phyloP scores from a whole-genome alignment of 2,113 vertebrate species.

The Heterocephalus glaber region DNA sequence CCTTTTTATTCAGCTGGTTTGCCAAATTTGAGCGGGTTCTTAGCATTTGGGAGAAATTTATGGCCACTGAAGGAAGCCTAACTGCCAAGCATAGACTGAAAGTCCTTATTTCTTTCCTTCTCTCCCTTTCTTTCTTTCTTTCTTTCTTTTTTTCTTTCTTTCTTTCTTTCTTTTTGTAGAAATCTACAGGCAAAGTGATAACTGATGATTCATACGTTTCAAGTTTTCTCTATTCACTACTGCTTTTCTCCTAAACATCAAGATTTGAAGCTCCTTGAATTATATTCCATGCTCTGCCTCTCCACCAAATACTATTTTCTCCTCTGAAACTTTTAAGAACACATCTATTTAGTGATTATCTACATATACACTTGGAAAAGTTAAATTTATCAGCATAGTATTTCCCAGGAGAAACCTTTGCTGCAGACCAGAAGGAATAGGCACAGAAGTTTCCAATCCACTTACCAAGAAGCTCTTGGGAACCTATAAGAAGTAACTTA shows the following conservation, averaged over 20 bases:
- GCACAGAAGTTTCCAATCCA: neutral
- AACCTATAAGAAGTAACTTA: neutral
- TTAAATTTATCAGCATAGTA: neutral
- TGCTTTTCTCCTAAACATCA: neutral
- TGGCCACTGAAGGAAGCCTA: conserved; percentile 19
- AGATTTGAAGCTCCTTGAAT: neutral
- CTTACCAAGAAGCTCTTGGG: neutral
- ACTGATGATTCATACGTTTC: neutral
- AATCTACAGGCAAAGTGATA: conserved; percentile 32
- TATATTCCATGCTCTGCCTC: neutral
- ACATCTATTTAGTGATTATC: neutral
- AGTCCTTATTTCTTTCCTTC: conserved; percentile 37
- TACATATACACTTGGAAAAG: neutral
- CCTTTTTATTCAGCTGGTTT: conserved; percentile 71
- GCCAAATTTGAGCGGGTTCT: conserved; percentile 61
- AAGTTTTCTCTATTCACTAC: neutral
- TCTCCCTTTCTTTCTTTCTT: neutral
- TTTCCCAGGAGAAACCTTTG: neutral
- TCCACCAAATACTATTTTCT: neutral
- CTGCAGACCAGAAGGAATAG: neutral
- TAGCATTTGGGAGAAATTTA: conserved; percentile 75
- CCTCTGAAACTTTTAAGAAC: neutral
- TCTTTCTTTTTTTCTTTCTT: conserved; percentile 20
- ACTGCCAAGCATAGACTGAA: conserved; percentile 40
- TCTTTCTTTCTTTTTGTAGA: neutral